phyloP scores from a whole-genome alignment of 2,888 invertebrate genomes.

The Epirrhoe tristata region DNA sequence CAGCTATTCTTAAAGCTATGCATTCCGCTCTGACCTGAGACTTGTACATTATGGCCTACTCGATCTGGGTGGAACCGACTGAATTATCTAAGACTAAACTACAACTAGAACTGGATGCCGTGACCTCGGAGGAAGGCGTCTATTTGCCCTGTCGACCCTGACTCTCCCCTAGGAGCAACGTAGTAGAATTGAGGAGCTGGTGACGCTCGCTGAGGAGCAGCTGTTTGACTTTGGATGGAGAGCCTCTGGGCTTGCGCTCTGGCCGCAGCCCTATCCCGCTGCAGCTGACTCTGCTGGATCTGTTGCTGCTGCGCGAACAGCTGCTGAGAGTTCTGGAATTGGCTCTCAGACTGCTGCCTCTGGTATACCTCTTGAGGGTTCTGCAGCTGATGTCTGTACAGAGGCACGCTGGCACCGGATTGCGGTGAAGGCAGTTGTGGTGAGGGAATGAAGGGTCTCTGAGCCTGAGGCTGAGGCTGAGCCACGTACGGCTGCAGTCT shows the following conservation, averaged over 20 bases:
- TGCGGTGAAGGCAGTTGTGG: conserved; percentile 79
- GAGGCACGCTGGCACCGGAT: conserved; percentile 66
- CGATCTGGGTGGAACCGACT: conserved; percentile 48
- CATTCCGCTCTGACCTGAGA: conserved; percentile 51
- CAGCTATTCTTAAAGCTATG: conserved; percentile 55
- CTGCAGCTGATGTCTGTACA: conserved; percentile 80
- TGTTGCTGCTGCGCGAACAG: conserved; percentile 88
- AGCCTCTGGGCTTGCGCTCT: conserved; percentile 80
- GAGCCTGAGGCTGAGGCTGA: conserved; percentile 82
- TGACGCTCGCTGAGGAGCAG: conserved; percentile 56
- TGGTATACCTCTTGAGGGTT: conserved; percentile 83
- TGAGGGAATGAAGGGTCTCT: conserved; percentile 84
- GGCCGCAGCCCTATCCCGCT: conserved; percentile 84
- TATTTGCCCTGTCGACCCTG: conserved; percentile 88
- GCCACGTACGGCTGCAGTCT: conserved; percentile 91
- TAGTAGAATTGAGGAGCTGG: conserved; percentile 84
- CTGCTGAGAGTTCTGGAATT: conserved; percentile 87
- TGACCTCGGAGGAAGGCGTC: conserved; percentile 92
- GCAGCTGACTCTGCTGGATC: conserved; percentile 88
- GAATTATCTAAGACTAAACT: conserved; percentile 65
- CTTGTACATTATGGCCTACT: conserved; percentile 68
- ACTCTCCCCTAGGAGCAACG: conserved; percentile 83
- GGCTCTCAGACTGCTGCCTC: conserved; percentile 86
- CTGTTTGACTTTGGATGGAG: conserved; percentile 63
- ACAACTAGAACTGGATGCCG: conserved; percentile 86